Base-by-base conservation (phyloP, 2,113 vertebrate species). In the Pterocles gutturalis region DNA sequence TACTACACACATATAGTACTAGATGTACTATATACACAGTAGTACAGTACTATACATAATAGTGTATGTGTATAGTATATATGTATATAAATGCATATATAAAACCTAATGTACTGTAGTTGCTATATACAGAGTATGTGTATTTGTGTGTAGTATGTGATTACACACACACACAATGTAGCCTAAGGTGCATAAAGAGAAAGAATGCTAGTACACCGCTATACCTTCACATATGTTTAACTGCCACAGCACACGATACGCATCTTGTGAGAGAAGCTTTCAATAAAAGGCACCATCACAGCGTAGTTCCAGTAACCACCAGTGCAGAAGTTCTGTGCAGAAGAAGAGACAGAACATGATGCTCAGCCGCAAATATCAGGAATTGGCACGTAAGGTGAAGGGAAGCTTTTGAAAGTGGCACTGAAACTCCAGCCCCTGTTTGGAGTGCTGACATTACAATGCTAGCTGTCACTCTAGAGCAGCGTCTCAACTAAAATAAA, bases 361-460 rank as follows among this genome's bases (percentile, higher is more conserved):
- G 20, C 72, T 1, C 3, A 5, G 46, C 22, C 1, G 2, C 45
- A 60, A 25, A 6, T 5, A 3, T 16, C 45, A 34, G 11, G 10
- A 71, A 34, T 3, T 7, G 3, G 41, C 24, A 25, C 2, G 0
- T 10, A 25, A 87, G 11, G 21, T 13, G 28, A 82, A 77, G 15
- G 22, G 21, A 81, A 62, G 43, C 24, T 88, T 49, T 28, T 46
- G 11, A 20, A 53, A 78, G 31, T 1, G 1, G 51, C 49, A 58
- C 15, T 14, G 51, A 11, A 69, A 13, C 4, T 3, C n/a, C 46
- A 15, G 0, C 8, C 22, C 17, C 45, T 13, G 4, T 10, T 65
- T 1, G 1, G 15, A 38, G 43, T 64, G 46, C 17, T 11, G 28
- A 14, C 0, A 0, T 21, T 16, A 14, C 43, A 71, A 2, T 2